Evolutionary conservation across 2,113 vertebrate species (phyloP), one percentile per base, ranked within the genome.

Genomic region (Todiramphus saurophagus): DNA sequence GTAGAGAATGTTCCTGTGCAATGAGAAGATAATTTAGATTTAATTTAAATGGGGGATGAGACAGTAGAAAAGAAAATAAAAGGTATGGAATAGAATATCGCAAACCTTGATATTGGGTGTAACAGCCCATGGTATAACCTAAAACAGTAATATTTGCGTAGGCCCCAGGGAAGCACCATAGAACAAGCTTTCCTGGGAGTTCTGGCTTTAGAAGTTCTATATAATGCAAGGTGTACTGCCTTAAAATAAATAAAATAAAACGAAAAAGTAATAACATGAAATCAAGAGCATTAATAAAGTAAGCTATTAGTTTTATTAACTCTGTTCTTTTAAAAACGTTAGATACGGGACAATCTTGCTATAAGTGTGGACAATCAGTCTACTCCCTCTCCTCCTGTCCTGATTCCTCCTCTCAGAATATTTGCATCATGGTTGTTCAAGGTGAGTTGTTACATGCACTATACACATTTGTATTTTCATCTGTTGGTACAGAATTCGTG

Each of bases 341-440:
- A 99, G 99, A 99, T 99, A 96, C 98, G 99, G 97, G 99, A 99
- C 97, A 99, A 99, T 94, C 98, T 99, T 11, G 99, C 99, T 41
- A 98, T 99, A 91, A 99, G 99, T 64, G 96, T 98, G 96, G 99
- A 99, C 95, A 99, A 99, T 95, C 99, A 99, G 94, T 99, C 98
- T 28, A 99, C 99, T 88, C 98, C 99, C 9, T 98, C 98, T 64
- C 98, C 98, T 93, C 99, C 99, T 0, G 31, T 97, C 89, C 98
- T 99, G 91, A 99, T 99, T 96, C 99, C 99, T 79, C 99, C 99
- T 50, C 99, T 99, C 87, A 98, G 99, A 97, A 99, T 99, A 98
- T 98, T 99, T 97, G 99, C 99, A 11, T 99, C 99, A 6, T 99
- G 99, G 99, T 97, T 99, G 24, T 99, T 99, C 97, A 99, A 98